These are phyloP conservation scores for Megathymus violae DNA, from an alignment of 1,140 invertebrate species.

Conservation along the genomic window DNA sequence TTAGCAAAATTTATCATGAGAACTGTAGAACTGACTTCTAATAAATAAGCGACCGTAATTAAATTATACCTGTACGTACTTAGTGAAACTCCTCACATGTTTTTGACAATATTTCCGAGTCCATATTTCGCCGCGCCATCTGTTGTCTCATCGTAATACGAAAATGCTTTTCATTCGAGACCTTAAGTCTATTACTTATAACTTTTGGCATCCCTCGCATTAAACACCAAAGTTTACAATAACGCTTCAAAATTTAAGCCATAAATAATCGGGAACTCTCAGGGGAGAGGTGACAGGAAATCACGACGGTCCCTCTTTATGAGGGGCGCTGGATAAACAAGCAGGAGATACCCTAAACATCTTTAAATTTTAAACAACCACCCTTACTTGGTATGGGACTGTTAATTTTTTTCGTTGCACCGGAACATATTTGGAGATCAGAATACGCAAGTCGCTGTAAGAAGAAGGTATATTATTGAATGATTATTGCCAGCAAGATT, in stretches of 20 bases:
- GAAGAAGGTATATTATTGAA: conserved; percentile 33
- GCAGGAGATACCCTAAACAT: conserved; percentile 34
- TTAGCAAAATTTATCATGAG: too few relatives aligned
- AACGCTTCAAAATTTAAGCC: conserved; percentile 51
- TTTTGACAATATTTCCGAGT: conserved; percentile 12
- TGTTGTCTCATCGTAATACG: conserved; percentile 25
- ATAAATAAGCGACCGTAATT: neutral
- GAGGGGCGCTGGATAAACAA: conserved; percentile 35
- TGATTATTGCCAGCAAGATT: conserved; percentile 27
- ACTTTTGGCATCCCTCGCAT: conserved; percentile 30
- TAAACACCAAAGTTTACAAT: conserved; percentile 35
- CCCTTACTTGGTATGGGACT: conserved; percentile 19
- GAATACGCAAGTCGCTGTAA: neutral
- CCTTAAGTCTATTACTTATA: conserved; percentile 33
- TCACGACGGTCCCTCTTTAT: conserved; percentile 49
- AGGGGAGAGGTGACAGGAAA: conserved; percentile 54
- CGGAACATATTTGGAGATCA: conserved; percentile 7
- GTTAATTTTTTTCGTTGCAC: neutral
- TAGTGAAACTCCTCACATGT: neutral
- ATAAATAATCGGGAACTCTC: conserved; percentile 51
- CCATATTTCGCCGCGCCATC: conserved; percentile 29
- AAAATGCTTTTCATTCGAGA: conserved; percentile 33
- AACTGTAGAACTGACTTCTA: too few relatives aligned
- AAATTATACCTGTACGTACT: neutral
- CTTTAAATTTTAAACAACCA: conserved; percentile 42